phyloP scores from a whole-genome alignment of 2,113 vertebrate genomes.

The Camelus bactrianus region DNA sequence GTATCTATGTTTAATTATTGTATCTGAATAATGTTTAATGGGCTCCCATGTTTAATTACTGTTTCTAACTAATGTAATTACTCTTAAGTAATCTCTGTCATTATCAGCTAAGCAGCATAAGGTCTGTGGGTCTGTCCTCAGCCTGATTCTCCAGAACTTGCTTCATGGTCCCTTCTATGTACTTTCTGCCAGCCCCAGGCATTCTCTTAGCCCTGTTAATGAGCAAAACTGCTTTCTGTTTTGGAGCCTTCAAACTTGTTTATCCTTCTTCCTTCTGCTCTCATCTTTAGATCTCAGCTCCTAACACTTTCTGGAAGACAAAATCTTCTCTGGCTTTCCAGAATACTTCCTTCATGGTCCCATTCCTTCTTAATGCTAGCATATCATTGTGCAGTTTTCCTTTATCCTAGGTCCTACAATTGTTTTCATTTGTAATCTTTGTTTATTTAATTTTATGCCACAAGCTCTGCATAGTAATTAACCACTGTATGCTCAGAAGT shows the following conservation, averaged over 20 bases:
- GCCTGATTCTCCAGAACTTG: neutral
- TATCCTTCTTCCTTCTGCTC: neutral
- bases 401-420: neutral
- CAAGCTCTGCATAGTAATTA: neutral
- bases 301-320: neutral
- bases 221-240: neutral
- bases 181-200: neutral
- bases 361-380: neutral
- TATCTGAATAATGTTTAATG: slow-evolving; percentile 77
- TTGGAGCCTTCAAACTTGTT: neutral
- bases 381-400: neutral
- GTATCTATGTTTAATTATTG: slow-evolving; percentile 71
- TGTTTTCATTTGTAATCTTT: neutral
- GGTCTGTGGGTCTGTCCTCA: neutral
- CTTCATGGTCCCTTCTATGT: neutral
- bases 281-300: neutral
- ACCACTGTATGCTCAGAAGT: neutral
- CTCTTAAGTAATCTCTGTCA: slow-evolving; percentile 67
- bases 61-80: slow-evolving; percentile 74
- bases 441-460: neutral
- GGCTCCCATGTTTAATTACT: slow-evolving; percentile 76
- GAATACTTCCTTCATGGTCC: neutral
- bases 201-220: neutral
- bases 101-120: slow-evolving; percentile 26
- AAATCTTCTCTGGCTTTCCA: neutral